These are phyloP conservation scores for Misgurnus mizolepis DNA, from an alignment of 2,113 vertebrate genomes.

Conservation along the genomic window DNA sequence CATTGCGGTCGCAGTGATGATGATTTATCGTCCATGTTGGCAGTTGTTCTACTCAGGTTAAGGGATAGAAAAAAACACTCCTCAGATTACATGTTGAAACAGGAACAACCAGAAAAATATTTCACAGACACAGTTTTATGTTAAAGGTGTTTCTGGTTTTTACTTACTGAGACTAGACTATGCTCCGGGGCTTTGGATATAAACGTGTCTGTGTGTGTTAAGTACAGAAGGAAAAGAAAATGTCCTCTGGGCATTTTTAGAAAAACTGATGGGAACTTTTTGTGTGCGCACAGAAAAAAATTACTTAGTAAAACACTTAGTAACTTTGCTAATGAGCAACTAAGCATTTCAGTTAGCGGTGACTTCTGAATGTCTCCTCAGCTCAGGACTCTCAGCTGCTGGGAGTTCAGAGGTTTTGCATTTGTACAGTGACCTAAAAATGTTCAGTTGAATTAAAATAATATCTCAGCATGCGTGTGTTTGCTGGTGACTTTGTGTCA, in stretches of 20 bases:
- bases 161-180: slow-evolving; percentile 33
- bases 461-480: slow-evolving; percentile 16
- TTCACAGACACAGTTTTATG: slow-evolving; percentile 22
- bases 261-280: slow-evolving; percentile 28
- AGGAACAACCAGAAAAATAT: slow-evolving; percentile 24
- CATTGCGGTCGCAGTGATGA: background rate
- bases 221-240: slow-evolving; percentile 29
- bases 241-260: slow-evolving; percentile 25
- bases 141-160: slow-evolving; percentile 32
- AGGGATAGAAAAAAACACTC: slow-evolving; percentile 14
- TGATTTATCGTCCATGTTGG: slow-evolving; percentile 1
- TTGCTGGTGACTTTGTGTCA: slow-evolving; percentile 8
- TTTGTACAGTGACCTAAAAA: slow-evolving; percentile 43
- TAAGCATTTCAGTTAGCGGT: background rate
- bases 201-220: background rate
- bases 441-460: slow-evolving; percentile 47
- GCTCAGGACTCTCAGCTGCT: slow-evolving; percentile 7
- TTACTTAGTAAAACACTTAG: background rate
- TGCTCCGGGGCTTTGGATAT: slow-evolving; percentile 9
- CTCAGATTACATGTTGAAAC: slow-evolving; percentile 37
- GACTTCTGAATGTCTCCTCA: slow-evolving; percentile 20
- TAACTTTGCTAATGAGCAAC: slow-evolving; percentile 1
- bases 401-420: slow-evolving; percentile 28
- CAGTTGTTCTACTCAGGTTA: slow-evolving; percentile 10
- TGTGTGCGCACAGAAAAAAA: background rate